Percentiles rank a stretch among this genome's conserved stretches.
phyloP scores from a whole-genome alignment of 2,113 vertebrate genomes.

The Ascaphus truei region DNA sequence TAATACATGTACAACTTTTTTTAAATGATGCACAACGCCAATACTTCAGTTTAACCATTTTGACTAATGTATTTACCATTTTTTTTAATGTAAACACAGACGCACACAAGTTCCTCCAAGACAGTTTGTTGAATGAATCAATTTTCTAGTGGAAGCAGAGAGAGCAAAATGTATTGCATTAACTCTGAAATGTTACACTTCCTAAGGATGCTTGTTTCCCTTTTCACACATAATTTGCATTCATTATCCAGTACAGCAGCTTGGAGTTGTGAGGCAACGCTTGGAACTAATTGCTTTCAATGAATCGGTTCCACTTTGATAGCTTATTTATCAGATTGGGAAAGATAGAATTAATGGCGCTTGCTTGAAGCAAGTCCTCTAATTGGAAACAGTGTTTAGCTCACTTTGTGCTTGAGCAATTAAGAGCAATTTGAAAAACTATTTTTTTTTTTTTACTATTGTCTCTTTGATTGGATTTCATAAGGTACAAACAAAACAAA shows the following conservation, averaged over 20 bases:
- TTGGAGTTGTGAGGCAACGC: constrained; percentile 60
- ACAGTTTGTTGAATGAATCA: not conserved
- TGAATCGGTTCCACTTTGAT: constrained; percentile 75
- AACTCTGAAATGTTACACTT: constrained; percentile 35
- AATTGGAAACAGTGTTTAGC: constrained; percentile 75
- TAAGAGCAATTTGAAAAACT: constrained; percentile 84
- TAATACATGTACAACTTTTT: too few relatives aligned
- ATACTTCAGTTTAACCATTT: too few relatives aligned
- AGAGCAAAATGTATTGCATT: not conserved
- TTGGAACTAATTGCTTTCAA: constrained; percentile 72
- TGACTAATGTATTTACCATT: too few relatives aligned
- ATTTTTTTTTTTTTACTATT: constrained; percentile 68
- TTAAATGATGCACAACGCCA: too few relatives aligned
- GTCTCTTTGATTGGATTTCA: constrained; percentile 85
- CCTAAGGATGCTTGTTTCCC: constrained; percentile 28
- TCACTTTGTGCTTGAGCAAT: constrained; percentile 74
- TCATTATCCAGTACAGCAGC: constrained; percentile 52
- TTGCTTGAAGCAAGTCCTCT: constrained; percentile 70
- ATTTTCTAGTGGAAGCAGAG: not conserved
- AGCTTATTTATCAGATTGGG: constrained; percentile 82
- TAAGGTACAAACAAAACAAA: constrained; percentile 76
- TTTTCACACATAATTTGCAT: constrained; percentile 57
- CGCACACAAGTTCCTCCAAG: not conserved
- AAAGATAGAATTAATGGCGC: constrained; percentile 76
- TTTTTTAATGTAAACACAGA: not conserved